Base-by-base conservation (phyloP, 2,888 invertebrate species). In the Shargacucullia verbasci region DNA sequence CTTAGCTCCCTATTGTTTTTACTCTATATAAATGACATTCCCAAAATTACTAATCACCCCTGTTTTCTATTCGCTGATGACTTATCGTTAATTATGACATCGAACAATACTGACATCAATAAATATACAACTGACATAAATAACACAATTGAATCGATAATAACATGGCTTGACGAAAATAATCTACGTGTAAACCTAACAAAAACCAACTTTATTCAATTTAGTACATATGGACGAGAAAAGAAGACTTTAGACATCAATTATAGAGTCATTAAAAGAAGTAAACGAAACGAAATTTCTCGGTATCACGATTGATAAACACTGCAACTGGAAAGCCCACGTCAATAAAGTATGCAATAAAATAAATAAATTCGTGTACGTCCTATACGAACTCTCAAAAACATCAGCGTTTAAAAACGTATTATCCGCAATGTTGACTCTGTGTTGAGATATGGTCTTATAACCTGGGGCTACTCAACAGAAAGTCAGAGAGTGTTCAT, bases 121-220 rank as follows among this genome's bases (percentile, higher is more conserved):
- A 0, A 59, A 40, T 40, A 40, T 27, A 40, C 20, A 40, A 27
- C 40, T 40, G 40, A 40, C 40, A 40, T 40, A 40, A 40, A 40
- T 27, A 40, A 40, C 5, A 40, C 40, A 12, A 40, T 40, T 40
- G 40, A 40, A 4, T 40, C 40, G 1, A 40, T 27, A n/a, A 40
- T 27, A 40, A 27, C 7, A 40, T 40, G 40, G 40, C 40, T 40
- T 12, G n/a, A 40, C 12, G n/a, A 40, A 27, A 40, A 40, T 27
- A 40, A 40, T 40, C n/a, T 40, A 27, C 40, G n/a, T 12, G 40
- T 40, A 6, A 40, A 40, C 27, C 8, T 40, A 40, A 27, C 40
- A n/a, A 40, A 11, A 27, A 27, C 27, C 27, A 40, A 40, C 15
- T 37, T 1, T 37, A 37, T 37, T 15, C 14, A 14, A 37, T 37